Percentiles rank a stretch among this genome's conserved stretches.
Conservation (phyloP, 2,888 invertebrate genomes). For the Odontocolon sp. region DNA sequence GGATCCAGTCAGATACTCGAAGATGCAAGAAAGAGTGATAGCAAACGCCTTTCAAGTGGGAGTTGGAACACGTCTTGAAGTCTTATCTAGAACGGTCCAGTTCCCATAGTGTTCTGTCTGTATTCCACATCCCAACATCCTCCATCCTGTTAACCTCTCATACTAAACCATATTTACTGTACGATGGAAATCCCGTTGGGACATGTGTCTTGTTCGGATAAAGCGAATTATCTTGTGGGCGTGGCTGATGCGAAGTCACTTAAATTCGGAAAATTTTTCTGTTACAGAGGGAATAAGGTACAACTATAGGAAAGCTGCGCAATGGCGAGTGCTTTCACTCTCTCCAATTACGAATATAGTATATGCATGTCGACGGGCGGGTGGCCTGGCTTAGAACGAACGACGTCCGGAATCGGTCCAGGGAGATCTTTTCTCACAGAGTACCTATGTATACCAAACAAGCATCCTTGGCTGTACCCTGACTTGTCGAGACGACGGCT, state of each 20-base stretch:
- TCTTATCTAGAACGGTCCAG: slow-evolving; percentile 68
- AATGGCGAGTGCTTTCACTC: slow-evolving; percentile 70
- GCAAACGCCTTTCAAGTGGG: slow-evolving; percentile 46
- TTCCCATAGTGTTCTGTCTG: slow-evolving; percentile 64
- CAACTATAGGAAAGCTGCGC: slow-evolving; percentile 1
- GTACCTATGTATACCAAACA: slow-evolving; percentile 19
- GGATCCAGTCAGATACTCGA: slow-evolving; percentile 20
- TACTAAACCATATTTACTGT: background rate
- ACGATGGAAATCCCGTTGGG: background rate
- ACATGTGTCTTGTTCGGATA: background rate
- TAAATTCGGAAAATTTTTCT: no score
- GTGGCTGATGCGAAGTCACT: slow-evolving; percentile 38
- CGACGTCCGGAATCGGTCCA: slow-evolving; percentile 54
- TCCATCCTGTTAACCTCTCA: background rate
- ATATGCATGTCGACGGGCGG: slow-evolving; percentile 35
- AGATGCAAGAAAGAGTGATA: slow-evolving; percentile 53
- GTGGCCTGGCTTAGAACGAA: slow-evolving; percentile 41
- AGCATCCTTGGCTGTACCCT: no score
- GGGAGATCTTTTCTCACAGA: slow-evolving; percentile 61
- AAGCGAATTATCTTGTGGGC: slow-evolving; percentile 38
- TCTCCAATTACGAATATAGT: slow-evolving; percentile 73
- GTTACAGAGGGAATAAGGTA: background rate
- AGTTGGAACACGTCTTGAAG: slow-evolving; percentile 51
- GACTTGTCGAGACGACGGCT: no score
- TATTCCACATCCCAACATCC: slow-evolving; percentile 9